A percentile compares a stretch with the other conserved stretches of the same genome.
These are phyloP conservation scores for Apoda limacodes DNA, from an alignment of 2,888 invertebrate genomes.

Conservation along the genomic window DNA sequence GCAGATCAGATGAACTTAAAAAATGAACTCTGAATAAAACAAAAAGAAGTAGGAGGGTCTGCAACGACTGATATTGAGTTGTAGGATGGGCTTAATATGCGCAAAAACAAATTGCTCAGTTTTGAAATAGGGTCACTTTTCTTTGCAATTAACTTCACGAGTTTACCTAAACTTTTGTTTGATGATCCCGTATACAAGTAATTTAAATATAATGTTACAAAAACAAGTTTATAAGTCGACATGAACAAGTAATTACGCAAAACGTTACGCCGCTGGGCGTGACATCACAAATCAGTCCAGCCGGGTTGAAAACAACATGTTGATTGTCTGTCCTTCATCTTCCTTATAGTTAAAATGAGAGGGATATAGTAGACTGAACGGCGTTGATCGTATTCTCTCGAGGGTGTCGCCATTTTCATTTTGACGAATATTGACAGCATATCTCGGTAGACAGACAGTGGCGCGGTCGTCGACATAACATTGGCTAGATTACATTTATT, in stretches of 20 bases:
- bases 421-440: conserved; percentile 80
- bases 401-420: conserved; percentile 79
- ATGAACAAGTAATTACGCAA: conserved; percentile 64
- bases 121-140: conserved; percentile 34
- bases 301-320: conserved; percentile 59
- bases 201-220: conserved; percentile 60
- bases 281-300: conserved; percentile 68
- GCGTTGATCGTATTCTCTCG: conserved; percentile 66
- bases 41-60: conserved; percentile 67
- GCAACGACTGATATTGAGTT: conserved; percentile 67
- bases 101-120: conserved; percentile 59
- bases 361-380: conserved; percentile 37
- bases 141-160: conserved; percentile 46
- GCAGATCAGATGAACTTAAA: conserved; percentile 55
- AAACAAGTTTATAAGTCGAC: conserved; percentile 62
- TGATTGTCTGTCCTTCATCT: conserved; percentile 35
- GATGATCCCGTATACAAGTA: conserved; percentile 48
- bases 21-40: conserved; percentile 58
- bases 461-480: conserved; percentile 64
- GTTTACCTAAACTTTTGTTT: conserved; percentile 51
- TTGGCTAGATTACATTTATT: conserved; percentile 66
- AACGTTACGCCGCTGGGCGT: conserved; percentile 70
- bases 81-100: conserved; percentile 68
- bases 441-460: conserved; percentile 50
- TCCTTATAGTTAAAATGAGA: conserved; percentile 30